phyloP scores from a whole-genome alignment of 2,113 vertebrate species.

The Phoenicopterus ruber region DNA sequence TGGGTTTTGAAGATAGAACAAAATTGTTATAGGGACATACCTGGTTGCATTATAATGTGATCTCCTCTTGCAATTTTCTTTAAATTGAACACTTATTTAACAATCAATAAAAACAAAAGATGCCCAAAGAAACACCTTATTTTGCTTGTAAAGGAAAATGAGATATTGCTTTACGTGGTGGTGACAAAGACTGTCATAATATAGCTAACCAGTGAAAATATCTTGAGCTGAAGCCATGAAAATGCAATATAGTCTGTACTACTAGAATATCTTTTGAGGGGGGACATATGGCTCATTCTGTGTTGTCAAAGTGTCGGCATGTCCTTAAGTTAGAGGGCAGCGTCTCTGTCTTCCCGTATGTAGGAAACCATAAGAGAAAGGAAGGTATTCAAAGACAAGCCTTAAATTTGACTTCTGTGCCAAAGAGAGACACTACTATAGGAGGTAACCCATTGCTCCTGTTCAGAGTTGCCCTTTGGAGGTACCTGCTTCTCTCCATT shows the following conservation, averaged over 20 bases:
- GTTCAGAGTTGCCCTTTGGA: not conserved
- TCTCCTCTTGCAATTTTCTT: not conserved
- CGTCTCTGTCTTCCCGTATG: not conserved
- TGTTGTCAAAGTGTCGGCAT: not conserved
- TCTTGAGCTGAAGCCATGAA: not conserved
- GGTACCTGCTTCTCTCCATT: not conserved
- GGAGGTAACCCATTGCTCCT: not conserved
- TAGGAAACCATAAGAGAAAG: not conserved
- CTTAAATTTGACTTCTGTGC: not conserved
- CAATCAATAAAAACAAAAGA: not conserved
- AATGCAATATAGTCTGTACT: not conserved
- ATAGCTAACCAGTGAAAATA: rapidly evolving
- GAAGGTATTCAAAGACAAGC: not conserved
- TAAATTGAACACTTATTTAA: not conserved
- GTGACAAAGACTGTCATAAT: not conserved
- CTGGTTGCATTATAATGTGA: not conserved
- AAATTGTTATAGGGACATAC: not conserved
- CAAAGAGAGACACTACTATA: not conserved
- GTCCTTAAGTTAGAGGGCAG: not conserved
- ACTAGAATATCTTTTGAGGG: not conserved
- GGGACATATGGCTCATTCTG: not conserved
- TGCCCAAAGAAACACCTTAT: not conserved
- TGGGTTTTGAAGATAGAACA: not conserved
- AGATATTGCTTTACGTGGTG: not conserved
- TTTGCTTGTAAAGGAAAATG: not conserved